Conservation (phyloP, 2,888 invertebrate genomes). For the Augiades crinisus region DNA sequence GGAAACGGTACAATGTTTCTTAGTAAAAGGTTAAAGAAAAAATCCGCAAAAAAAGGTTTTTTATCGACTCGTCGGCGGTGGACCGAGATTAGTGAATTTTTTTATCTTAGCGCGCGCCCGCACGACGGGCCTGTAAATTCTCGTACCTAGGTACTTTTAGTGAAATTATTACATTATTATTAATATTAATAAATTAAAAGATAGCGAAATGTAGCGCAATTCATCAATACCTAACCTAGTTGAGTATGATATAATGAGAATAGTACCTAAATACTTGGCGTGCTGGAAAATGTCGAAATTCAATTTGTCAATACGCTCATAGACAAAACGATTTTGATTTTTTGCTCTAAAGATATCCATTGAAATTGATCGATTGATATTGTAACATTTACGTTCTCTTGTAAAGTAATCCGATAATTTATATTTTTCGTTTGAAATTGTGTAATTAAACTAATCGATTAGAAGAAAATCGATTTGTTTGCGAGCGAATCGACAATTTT, state of each 20-base stretch:
- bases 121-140: slow-evolving; percentile 51
- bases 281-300: slow-evolving; percentile 1
- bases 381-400: no score
- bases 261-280: slow-evolving; percentile 52
- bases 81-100: slow-evolving; percentile 56
- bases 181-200: slow-evolving; percentile 33
- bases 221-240: slow-evolving; percentile 70
- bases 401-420: no score
- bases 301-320: not conserved
- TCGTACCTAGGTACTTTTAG: slow-evolving; percentile 63
- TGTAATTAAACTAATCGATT: no score
- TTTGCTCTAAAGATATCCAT: no score
- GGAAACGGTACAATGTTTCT: slow-evolving; percentile 47
- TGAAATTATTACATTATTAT: slow-evolving; percentile 60
- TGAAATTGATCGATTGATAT: no score
- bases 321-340: not conserved
- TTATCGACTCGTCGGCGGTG: slow-evolving; percentile 57
- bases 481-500: not conserved
- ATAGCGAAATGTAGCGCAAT: slow-evolving; percentile 76
- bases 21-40: slow-evolving; percentile 56
- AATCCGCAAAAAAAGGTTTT: slow-evolving; percentile 66
- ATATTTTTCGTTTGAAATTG: no score
- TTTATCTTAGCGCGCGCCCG: slow-evolving; percentile 48
- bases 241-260: slow-evolving; percentile 61
- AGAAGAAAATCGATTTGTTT: no score